Evolutionary conservation across 2,113 vertebrate species (phyloP), one percentile per base, ranked within the genome.

Genomic region (Ailurus styani): DNA sequence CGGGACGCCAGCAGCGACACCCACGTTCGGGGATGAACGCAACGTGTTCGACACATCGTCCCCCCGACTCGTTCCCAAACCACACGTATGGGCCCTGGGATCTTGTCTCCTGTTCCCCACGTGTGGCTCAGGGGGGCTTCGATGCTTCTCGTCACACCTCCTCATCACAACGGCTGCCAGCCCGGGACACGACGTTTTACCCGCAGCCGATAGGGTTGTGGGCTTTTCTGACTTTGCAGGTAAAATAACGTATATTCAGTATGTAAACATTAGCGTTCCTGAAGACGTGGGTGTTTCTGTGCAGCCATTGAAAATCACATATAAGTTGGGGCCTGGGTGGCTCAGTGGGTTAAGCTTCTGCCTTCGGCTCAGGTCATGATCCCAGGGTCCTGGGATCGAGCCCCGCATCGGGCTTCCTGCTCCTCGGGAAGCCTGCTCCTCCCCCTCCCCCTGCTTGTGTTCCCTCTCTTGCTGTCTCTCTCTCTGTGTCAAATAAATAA

Each of bases 1-100:
- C n/a, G 7, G 0, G 20, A 62, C 2, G 5, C 27, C 7, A 7
- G 3, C 17, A 21, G 34, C 0, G 40, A 17, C 1, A 55, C 1
- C 37, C 27, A 4, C 0, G 0, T 47, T 34, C 6, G 52, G 27
- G 31, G 12, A 3, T 11, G 82, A 29, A 79, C 2, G 1, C 3
- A 31, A 42, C 1, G 15, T 8, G 3, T 15, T 45, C 5, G 3
- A 47, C 62, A 45, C 23, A 52, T 0, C n/a, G 23, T 37, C 52
- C 37, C 84, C 79, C 42, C 37, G 73, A 7, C 37, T 50, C 4
- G 4, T 62, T 23, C 60, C 29, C 34, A 79, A 77, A 66, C 31
- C 40, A 13, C 5, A 27, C 29, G 21, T 14, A 7, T 15, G 3
- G 31, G 60, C 40, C 17, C 9, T 34, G 12, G 4, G 6, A 20